These are phyloP conservation scores for Aradus depressus DNA, from an alignment of 2,888 invertebrate genomes.

Conservation along the genomic window DNA sequence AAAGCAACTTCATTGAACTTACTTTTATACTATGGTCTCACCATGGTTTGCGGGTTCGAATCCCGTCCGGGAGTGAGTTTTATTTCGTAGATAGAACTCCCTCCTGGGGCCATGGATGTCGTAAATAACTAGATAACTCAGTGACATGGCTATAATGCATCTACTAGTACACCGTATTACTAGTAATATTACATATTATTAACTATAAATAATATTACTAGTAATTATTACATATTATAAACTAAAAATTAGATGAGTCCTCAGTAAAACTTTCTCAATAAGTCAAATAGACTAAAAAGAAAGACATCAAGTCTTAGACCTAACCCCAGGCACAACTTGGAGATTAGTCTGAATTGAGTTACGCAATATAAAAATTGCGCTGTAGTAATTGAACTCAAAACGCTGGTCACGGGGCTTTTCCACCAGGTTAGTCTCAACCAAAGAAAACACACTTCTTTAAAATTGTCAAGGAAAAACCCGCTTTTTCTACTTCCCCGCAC, in stretches of 20 bases:
- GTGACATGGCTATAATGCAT: no score
- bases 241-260: conserved; percentile 2
- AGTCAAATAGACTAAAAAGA: neutral
- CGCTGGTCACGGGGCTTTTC: conserved; percentile 59
- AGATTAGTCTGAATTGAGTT: conserved; percentile 85
- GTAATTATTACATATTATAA: no score
- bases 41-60: no score
- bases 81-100: no score
- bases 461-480: conserved; percentile 36
- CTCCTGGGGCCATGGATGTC: no score
- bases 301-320: neutral
- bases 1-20: no score
- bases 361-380: conserved; percentile 42
- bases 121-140: no score
- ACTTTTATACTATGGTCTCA: no score
- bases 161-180: no score
- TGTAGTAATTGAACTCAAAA: conserved; percentile 68
- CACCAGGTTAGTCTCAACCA: conserved; percentile 41
- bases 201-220: no score
- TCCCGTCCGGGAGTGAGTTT: no score
- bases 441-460: conserved; percentile 27
- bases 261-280: conserved; percentile 37
- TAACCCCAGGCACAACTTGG: conserved; percentile 29
- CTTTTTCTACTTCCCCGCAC: conserved; percentile 64
- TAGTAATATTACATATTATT: no score